Conservation (phyloP, 2,888 invertebrate species). For the Morinoia aosen region DNA sequence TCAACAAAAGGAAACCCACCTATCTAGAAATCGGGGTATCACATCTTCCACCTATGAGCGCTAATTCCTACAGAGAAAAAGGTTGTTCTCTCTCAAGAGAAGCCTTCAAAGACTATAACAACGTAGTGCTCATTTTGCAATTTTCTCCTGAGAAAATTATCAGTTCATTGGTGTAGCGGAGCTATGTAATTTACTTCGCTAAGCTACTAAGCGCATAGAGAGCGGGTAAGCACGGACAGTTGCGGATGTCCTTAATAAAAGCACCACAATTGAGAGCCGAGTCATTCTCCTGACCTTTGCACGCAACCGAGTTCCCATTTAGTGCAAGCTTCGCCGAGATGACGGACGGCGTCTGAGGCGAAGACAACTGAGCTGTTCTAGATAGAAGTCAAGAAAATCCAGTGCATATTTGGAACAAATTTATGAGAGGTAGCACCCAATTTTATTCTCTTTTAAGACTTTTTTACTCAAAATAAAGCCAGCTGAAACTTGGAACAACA, state of each 20-base stretch:
- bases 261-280: background rate
- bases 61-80: no score
- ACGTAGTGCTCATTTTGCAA: background rate
- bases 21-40: no score
- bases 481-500: background rate
- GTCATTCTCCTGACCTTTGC: background rate
- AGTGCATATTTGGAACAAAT: background rate
- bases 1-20: no score
- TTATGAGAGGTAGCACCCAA: background rate
- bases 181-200: background rate
- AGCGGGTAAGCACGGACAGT: background rate
- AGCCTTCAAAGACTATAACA: background rate
- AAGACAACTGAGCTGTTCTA: background rate
- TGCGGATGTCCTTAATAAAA: background rate
- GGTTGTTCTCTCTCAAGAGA: no score
- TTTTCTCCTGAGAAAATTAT: background rate
- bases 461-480: background rate
- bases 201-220: background rate
- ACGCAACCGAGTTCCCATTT: background rate
- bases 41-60: no score
- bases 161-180: background rate
- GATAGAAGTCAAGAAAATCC: background rate
- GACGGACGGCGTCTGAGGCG: background rate
- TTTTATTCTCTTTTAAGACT: background rate
- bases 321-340: background rate